Base-by-base conservation (phyloP, 2,113 vertebrate species). In the Pterocles orientalis region DNA sequence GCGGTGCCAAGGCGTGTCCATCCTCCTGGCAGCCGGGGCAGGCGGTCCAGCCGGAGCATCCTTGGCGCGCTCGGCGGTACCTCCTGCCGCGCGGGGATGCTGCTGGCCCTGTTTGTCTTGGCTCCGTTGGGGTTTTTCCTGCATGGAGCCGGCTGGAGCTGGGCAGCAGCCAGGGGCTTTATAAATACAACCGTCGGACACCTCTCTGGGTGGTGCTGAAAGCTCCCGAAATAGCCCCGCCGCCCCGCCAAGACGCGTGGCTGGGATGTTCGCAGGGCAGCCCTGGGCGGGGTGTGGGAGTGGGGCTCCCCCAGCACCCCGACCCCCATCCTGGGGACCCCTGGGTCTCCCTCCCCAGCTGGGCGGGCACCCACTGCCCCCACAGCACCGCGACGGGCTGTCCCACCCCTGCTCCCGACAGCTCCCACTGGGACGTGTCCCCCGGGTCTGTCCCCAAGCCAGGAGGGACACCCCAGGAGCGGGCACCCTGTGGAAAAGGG, bases 21-120 rank as follows among this genome's bases (percentile, higher is more conserved):
- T 41, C 39, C 39, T 41, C 39, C 39, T 26, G 87, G 50, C 57
- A 54, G 68, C 60, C 69, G 57, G 51, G 58, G 73, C 1, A 2
- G 75, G 33, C 2, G 0, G 7, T 51, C 36, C 57, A 26, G 34
- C 66, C 1, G 6, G 61, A 94, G 90, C 90, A 82, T 90, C 94
- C 61, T 90, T 43, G 86, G 83, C 82, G 36, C 1, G 7, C 47
- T 58, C 24, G 3, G 29, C 3, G 7, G 53, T 90, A n/a, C 90
- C 84, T 88, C 94, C 88, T 36, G 1, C 82, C 2, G 23, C 6
- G 57, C 9, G 5, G 70, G 79, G 91, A 91, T 92, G 89, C 94
- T 95, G 96, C 95, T 93, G 96, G 33, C 94, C 84, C 88, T 75
- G 79, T 91, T 96, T 90, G 82, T 39, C 43, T 95, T 96, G 96